phyloP scores from a whole-genome alignment of 2,888 invertebrate species.

The Athripsodes cinereus region DNA sequence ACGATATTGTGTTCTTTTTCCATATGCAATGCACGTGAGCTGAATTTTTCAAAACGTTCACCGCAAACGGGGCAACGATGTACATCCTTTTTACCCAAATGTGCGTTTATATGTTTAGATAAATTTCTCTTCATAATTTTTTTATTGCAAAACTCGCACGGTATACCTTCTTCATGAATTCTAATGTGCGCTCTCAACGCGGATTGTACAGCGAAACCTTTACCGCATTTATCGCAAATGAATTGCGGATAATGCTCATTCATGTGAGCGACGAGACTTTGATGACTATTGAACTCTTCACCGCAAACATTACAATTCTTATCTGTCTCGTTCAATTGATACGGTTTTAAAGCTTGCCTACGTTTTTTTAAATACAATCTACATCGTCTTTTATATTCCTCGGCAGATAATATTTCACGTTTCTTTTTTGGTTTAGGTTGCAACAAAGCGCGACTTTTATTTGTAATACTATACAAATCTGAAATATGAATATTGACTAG shows the following conservation, averaged over 20 bases:
- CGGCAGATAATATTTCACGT: neutral
- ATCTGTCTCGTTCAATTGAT: neutral
- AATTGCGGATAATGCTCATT: conserved; percentile 4
- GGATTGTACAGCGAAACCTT: neutral
- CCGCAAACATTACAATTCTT: conserved; percentile 3
- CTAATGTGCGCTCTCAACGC: neutral
- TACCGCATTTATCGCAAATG: conserved; percentile 5
- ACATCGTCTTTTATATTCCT: neutral
- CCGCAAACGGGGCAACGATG: neutral
- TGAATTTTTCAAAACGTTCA: neutral
- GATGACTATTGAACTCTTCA: conserved; percentile 4
- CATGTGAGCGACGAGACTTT: conserved; percentile 1
- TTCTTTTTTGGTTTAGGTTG: neutral
- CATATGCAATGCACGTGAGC: conserved; percentile 1
- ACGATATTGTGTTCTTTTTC: conserved; percentile 6
- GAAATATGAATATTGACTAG: neutral
- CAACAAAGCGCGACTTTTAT: neutral
- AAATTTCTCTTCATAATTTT: conserved; percentile 1
- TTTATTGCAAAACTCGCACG: conserved; percentile 2
- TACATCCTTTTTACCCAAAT: neutral
- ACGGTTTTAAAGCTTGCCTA: conserved; percentile 1
- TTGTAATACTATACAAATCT: neutral
- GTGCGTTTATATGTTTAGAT: neutral
- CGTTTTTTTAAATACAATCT: neutral
- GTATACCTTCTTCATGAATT: conserved; percentile 1